phyloP scores from a whole-genome alignment of 2,113 vertebrate genomes.

The Cromileptes altivelis region DNA sequence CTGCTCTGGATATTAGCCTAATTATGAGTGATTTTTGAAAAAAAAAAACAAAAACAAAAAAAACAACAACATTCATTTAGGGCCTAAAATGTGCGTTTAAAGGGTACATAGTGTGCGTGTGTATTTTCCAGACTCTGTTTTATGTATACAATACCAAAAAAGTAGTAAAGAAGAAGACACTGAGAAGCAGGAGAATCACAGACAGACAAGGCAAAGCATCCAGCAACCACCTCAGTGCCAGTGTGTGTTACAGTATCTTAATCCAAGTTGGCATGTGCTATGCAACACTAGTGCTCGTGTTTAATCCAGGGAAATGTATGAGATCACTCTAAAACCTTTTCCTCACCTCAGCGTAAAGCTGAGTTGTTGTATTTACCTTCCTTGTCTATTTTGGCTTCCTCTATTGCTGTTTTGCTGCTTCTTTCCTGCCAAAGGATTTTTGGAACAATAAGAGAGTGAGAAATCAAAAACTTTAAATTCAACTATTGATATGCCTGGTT shows the following conservation, averaged over 20 bases:
- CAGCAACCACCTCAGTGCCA: not conserved
- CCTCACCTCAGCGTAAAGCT: conserved; percentile 8
- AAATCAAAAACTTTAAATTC: not conserved
- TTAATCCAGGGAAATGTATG: conserved; percentile 14
- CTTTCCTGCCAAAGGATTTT: conserved; percentile 34
- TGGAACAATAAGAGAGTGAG: conserved; percentile 8
- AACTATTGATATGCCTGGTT: not conserved
- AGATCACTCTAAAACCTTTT: conserved; percentile 11
- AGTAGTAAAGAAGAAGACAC: not conserved
- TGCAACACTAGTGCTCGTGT: conserved; percentile 6
- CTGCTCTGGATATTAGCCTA: not conserved
- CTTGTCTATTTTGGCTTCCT: conserved; percentile 1
- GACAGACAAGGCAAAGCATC: not conserved
- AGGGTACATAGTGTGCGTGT: not conserved
- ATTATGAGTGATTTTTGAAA: not conserved
- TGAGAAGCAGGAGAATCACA: conserved; percentile 5
- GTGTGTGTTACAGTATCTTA: conserved; percentile 6
- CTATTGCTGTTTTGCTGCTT: not conserved
- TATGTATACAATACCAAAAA: not conserved
- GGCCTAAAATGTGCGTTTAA: not conserved
- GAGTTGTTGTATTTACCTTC: not conserved
- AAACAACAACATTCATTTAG: too few species aligned
- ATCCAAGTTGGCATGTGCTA: conserved; percentile 24
- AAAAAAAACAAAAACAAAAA: not conserved
- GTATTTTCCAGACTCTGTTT: not conserved